Evolutionary conservation across 2,888 invertebrate genomes (phyloP).

Genomic region (Mimachlamys varia): DNA sequence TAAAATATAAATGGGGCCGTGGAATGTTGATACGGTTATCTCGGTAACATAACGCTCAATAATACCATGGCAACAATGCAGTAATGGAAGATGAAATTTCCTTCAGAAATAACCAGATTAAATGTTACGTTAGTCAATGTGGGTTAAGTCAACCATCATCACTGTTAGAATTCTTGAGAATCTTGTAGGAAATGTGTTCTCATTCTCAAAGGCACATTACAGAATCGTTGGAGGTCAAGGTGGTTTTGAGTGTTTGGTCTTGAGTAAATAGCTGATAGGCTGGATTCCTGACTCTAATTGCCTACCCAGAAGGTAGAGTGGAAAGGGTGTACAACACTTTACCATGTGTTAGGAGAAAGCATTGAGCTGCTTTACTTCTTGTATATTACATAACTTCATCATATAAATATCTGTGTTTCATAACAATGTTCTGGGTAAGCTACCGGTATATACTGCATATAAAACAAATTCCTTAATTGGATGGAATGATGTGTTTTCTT

Average conservation of each 20-base stretch:
- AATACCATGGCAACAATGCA: not conserved
- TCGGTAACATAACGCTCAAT: not conserved
- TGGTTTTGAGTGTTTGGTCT: not conserved
- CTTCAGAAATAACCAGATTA: not conserved
- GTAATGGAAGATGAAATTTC: not conserved
- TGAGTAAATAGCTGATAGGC: not conserved
- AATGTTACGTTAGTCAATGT: conserved; percentile 5
- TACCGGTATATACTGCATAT: too few species aligned
- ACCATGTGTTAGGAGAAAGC: not conserved
- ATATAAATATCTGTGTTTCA: not conserved
- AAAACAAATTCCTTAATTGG: too few species aligned
- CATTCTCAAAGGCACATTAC: not conserved
- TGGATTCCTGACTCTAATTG: not conserved
- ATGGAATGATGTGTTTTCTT: too few species aligned
- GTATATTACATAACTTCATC: not conserved
- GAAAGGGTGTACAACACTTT: not conserved
- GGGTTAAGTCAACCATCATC: conserved; percentile 3
- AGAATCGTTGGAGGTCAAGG: not conserved
- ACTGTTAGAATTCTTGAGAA: not conserved
- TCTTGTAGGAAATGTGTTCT: conserved; percentile 21
- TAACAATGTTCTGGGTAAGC: not conserved
- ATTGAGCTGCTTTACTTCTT: too few species aligned
- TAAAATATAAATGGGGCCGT: not conserved
- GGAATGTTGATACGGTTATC: not conserved
- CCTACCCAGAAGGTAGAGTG: not conserved